These are phyloP conservation scores for Brachyhypopomus occidentalis DNA, from an alignment of 2,113 vertebrate species.

Conservation along the genomic window DNA sequence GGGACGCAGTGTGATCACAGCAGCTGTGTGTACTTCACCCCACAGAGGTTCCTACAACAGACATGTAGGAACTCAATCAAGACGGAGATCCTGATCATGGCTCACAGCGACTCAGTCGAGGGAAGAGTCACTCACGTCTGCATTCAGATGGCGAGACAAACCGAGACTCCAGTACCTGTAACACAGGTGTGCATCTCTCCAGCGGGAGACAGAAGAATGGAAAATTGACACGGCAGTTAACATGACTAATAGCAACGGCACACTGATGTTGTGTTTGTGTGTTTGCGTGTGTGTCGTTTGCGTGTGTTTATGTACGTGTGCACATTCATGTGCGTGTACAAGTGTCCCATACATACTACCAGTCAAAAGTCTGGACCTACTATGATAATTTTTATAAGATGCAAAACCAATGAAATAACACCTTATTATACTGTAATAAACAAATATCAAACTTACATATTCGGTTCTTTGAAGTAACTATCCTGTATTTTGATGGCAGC, in stretches of 20 bases:
- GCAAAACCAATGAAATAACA: too few species aligned
- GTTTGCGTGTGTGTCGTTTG: too few species aligned
- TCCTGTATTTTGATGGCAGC: too few species aligned
- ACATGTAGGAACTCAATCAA: background rate
- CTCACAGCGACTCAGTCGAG: background rate
- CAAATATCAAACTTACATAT: too few species aligned
- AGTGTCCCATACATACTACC: too few species aligned
- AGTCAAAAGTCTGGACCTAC: too few species aligned
- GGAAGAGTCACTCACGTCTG: background rate
- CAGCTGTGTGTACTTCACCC: background rate
- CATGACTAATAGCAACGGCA: background rate
- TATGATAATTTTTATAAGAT: too few species aligned
- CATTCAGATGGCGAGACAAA: background rate
- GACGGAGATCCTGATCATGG: background rate
- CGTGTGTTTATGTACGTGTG: too few species aligned
- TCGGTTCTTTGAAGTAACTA: too few species aligned
- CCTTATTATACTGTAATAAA: too few species aligned
- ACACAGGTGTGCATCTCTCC: constrained; percentile 6
- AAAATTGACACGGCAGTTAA: background rate
- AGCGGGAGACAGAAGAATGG: background rate
- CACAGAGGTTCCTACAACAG: background rate
- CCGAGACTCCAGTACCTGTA: background rate
- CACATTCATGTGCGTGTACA: too few species aligned
- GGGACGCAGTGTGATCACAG: constrained; percentile 22
- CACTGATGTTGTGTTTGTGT: too few species aligned